Percentiles rank a stretch among this genome's conserved stretches.
Evolutionary conservation across 2,797 vertebrate genomes (phyloP).

Genomic region (Myripristis jacobus): DNA sequence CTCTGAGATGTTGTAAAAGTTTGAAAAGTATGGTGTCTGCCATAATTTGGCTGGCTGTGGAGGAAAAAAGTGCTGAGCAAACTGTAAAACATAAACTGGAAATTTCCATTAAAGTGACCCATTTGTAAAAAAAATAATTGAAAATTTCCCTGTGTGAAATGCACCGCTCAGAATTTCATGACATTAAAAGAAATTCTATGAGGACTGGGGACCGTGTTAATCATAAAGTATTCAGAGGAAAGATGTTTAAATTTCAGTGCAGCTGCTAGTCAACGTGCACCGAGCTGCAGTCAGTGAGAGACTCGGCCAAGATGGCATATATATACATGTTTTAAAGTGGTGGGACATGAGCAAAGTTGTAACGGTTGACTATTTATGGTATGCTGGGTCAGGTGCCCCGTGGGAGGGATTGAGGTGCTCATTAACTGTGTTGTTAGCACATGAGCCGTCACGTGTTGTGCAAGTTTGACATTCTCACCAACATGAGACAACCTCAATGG

Average conservation of each 20-base stretch:
- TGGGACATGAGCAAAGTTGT: neutral
- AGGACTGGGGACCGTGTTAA: constrained; percentile 1
- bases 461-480: constrained; percentile 55
- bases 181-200: neutral
- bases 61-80: neutral
- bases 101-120: neutral
- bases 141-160: neutral
- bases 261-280: neutral
- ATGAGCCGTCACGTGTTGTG: constrained; percentile 83
- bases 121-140: constrained; percentile 5
- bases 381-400: constrained; percentile 77
- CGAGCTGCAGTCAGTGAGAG: neutral
- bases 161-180: neutral
- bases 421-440: constrained; percentile 71
- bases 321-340: neutral
- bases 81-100: neutral
- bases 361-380: constrained; percentile 57
- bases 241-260: no score
- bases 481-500: constrained; percentile 48
- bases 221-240: constrained; percentile 21
- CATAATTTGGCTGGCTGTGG: neutral
- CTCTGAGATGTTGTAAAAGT: no score
- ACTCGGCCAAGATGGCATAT: no score
- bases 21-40: no score
- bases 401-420: constrained; percentile 68